A percentile compares a stretch with the other conserved stretches of the same genome.
These are phyloP conservation scores for Cactoblastis cactorum DNA, from an alignment of 2,888 invertebrate genomes.

Conservation along the genomic window DNA sequence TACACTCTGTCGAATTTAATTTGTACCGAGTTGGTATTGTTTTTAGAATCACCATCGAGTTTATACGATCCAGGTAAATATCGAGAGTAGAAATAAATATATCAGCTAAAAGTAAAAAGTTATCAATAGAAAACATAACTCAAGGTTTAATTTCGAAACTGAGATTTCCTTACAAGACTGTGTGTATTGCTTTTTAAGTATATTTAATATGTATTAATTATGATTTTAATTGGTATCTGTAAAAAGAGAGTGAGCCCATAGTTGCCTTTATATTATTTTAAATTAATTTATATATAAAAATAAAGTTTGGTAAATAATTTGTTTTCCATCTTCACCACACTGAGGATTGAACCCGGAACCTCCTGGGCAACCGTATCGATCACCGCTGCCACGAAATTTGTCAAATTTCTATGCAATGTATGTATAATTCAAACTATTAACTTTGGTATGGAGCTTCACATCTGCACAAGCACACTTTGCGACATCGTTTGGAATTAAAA, in stretches of 20 bases:
- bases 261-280: no score
- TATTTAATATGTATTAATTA: no score
- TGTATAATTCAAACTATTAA: not conserved
- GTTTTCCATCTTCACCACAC: no score
- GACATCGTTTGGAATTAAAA: not conserved
- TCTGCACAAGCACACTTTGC: not conserved
- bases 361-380: no score
- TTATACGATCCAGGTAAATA: not conserved
- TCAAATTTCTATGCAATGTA: not conserved
- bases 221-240: no score
- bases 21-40: constrained; percentile 3
- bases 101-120: not conserved
- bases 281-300: no score
- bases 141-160: no score
- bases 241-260: no score
- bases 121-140: not conserved
- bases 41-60: not conserved
- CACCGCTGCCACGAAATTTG: not conserved
- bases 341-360: no score
- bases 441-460: not conserved
- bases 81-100: not conserved
- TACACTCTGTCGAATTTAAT: constrained; percentile 1
- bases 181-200: no score
- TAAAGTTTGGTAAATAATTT: no score
- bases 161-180: no score